phyloP scores from a whole-genome alignment of 2,797 vertebrate genomes.

The Allobates femoralis region DNA sequence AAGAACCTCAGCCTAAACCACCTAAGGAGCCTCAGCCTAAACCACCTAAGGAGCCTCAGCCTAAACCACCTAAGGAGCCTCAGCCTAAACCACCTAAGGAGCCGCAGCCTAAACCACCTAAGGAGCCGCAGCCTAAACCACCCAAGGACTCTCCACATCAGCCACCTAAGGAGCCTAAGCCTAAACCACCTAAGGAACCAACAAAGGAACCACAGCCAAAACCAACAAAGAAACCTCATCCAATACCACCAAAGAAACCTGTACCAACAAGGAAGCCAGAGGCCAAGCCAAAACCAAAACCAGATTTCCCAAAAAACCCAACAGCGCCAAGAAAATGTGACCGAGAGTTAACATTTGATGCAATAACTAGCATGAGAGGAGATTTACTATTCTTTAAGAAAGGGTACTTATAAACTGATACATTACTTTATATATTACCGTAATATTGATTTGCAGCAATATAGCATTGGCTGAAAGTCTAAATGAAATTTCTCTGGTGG shows the following conservation, averaged over 20 bases:
- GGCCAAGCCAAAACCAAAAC: not conserved
- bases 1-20: constrained; percentile 31
- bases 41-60: constrained; percentile 3
- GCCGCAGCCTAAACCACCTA: not conserved
- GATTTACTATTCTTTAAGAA: constrained; percentile 78
- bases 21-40: not conserved
- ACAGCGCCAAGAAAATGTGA: constrained; percentile 74
- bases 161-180: constrained; percentile 5
- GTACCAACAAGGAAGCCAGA: not conserved
- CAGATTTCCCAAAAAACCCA: constrained; percentile 56
- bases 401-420: constrained; percentile 67
- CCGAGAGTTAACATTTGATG: constrained; percentile 74
- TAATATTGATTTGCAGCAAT: too few species aligned
- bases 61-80: constrained; percentile 31
- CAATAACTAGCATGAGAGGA: constrained; percentile 73
- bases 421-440: not conserved
- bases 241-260: not conserved
- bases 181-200: not conserved
- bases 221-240: constrained; percentile 6
- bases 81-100: constrained; percentile 11
- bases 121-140: constrained; percentile 18
- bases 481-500: not conserved
- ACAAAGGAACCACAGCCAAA: not conserved
- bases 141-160: constrained; percentile 11
- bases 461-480: too few species aligned